These are phyloP conservation scores for Andrena flavipes DNA, from an alignment of 2,888 invertebrate genomes.

Conservation along the genomic window DNA sequence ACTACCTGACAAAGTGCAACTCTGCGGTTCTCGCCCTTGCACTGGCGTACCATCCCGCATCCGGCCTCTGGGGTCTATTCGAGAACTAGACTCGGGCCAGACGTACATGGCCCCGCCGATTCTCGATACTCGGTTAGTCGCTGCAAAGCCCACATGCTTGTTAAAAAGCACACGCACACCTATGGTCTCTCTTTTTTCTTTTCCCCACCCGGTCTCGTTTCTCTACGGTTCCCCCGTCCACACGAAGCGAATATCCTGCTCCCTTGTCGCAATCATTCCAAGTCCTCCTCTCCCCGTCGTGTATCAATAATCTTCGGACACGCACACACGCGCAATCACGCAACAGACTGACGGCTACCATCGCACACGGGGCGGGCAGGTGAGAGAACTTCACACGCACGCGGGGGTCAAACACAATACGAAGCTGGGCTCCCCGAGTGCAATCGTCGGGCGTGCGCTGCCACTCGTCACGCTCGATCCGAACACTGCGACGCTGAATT, in stretches of 20 bases:
- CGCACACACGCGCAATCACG: constrained; percentile 67
- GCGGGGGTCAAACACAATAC: constrained; percentile 62
- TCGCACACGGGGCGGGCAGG: constrained; percentile 67
- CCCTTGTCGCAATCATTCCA: constrained; percentile 52
- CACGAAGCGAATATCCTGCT: constrained; percentile 28
- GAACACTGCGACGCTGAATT: too few relatives aligned
- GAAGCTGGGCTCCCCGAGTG: constrained; percentile 54
- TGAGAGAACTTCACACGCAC: constrained; percentile 64
- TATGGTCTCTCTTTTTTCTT: too few relatives aligned
- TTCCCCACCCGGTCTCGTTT: constrained; percentile 32
- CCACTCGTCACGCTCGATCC: too few relatives aligned
- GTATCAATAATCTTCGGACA: constrained; percentile 52
- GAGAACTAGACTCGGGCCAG: constrained; percentile 74
- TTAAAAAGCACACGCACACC: constrained; percentile 82
- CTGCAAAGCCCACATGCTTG: constrained; percentile 85
- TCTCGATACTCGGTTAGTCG: constrained; percentile 81
- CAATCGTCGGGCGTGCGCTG: constrained; percentile 18
- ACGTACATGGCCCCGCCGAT: constrained; percentile 59
- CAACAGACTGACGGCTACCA: constrained; percentile 66
- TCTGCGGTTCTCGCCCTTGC: constrained; percentile 64
- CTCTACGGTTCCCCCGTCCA: constrained; percentile 65
- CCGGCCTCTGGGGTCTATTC: constrained; percentile 68
- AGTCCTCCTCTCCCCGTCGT: constrained; percentile 55
- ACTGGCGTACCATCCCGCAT: constrained; percentile 58
- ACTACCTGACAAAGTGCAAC: constrained; percentile 72